phyloP scores from a whole-genome alignment of 2,797 vertebrate genomes.

The Ispidina picta region DNA sequence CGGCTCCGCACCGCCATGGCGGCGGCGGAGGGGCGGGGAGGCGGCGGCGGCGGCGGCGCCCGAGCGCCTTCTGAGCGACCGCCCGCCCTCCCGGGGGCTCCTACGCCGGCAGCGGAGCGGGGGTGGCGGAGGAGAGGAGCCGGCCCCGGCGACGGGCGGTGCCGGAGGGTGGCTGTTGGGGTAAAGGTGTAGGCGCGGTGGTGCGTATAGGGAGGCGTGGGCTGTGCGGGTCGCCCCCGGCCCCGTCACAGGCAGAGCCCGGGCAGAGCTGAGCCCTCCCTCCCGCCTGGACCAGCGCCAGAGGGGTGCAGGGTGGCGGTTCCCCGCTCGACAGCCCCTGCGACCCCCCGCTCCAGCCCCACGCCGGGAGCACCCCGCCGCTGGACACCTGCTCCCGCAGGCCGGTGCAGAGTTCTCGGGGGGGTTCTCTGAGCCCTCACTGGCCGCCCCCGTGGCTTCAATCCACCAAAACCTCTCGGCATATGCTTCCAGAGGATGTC shows the following conservation, averaged over 20 bases:
- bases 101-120: neutral
- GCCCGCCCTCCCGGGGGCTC: neutral
- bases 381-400: neutral
- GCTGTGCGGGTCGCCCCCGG: too few relatives aligned
- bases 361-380: neutral
- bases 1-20: slow-evolving; percentile 24
- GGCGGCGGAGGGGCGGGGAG: neutral
- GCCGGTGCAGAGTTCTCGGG: neutral
- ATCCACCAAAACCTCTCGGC: neutral
- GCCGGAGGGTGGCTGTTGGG: neutral
- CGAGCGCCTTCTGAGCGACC: neutral
- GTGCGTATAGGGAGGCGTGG: neutral
- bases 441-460: neutral
- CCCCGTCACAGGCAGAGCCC: neutral
- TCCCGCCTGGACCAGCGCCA: neutral
- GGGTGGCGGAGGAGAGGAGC: neutral
- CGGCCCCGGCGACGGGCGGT: neutral
- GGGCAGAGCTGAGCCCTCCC: neutral
- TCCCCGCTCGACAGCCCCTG: neutral
- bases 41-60: neutral
- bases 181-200: neutral
- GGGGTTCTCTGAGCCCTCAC: neutral
- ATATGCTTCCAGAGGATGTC: neutral
- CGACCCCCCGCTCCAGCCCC: neutral
- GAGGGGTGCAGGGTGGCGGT: neutral